Evolutionary conservation across 2,888 invertebrate genomes (phyloP), one percentile per base, ranked within the genome.

Genomic region (Eumerus sabulonum): DNA sequence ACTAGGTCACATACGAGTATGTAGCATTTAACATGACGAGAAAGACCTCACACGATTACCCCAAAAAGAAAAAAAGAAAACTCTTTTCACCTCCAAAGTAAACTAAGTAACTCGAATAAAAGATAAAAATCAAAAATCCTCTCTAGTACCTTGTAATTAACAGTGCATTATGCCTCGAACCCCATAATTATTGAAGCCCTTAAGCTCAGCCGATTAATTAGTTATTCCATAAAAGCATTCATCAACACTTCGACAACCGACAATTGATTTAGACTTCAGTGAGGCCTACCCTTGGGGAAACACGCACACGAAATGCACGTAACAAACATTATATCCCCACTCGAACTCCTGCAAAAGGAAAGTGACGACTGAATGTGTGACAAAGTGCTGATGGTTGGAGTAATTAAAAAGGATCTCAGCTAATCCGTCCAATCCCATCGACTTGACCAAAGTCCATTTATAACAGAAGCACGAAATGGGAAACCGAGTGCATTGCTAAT

Each of bases 321-420:
- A 7, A n/a, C 11, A 27, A 27, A 27, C 27, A 2, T 35, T 44
- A 36, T 56, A 64, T 44, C 59, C 42, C 67, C 67, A 51, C 27
- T 40, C 51, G 17, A 36, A n/a, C n/a, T n/a, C n/a, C 35, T 47
- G 12, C 11, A 12, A 27, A 27, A 35, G 44, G 2, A 11, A 44
- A 56, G 51, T 7, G 7, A 60, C 56, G 56, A 16, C 62, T 40
- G 2, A 54, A 45, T 47, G 44, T 67, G 72, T 70, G 79, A 85
- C 85, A 85, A 87, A 86, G 88, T 87, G 88, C 85, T 87, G 87
- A 87, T 86, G 83, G 82, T 84, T 79, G 72, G 68, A 84, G 87
- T 88, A 88, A 87, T n/a, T 88, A 88, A 88, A 87, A 87, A 85
- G 85, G 85, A 86, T 85, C 84, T 84, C 83, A 84, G 86, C 86